phyloP scores from a whole-genome alignment of 2,888 invertebrate species.

The Nipponacmea schrenckii region DNA sequence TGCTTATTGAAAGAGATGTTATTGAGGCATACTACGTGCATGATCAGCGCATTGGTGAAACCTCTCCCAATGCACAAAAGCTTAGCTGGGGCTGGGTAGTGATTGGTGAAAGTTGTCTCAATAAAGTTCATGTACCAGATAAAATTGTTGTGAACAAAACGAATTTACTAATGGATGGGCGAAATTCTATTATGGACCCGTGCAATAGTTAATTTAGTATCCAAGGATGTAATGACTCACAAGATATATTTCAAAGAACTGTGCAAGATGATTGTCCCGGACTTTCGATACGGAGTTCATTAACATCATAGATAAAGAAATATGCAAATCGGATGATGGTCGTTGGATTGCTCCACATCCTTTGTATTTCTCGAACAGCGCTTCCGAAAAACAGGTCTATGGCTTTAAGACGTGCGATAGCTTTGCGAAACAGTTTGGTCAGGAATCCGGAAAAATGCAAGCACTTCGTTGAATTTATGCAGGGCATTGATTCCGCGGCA shows the following conservation, averaged over 20 bases:
- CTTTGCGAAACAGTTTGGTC: constrained; percentile 3
- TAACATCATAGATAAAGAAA: constrained; percentile 14
- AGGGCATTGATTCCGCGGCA: background rate
- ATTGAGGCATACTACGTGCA: constrained; percentile 21
- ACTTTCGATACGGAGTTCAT: constrained; percentile 18
- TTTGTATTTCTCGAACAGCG: background rate
- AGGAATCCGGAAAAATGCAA: constrained; percentile 8
- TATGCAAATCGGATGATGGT: constrained; percentile 13
- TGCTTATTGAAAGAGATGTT: constrained; percentile 27
- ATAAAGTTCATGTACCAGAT: constrained; percentile 19
- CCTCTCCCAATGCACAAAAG: constrained; percentile 24
- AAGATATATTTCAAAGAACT: constrained; percentile 15
- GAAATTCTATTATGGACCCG: constrained; percentile 9
- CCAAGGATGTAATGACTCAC: background rate
- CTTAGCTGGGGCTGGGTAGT: constrained; percentile 20
- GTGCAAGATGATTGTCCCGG: constrained; percentile 19
- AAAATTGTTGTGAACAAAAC: constrained; percentile 13
- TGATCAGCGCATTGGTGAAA: constrained; percentile 16
- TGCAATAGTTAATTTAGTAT: constrained; percentile 8
- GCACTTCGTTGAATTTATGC: background rate
- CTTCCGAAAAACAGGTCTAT: constrained; percentile 20
- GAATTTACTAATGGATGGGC: background rate
- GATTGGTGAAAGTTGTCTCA: constrained; percentile 18
- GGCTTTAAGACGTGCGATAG: constrained; percentile 7
- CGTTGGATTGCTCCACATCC: constrained; percentile 23